phyloP scores from a whole-genome alignment of 2,797 vertebrate genomes.

The Pteronotus mesoamericanus region DNA sequence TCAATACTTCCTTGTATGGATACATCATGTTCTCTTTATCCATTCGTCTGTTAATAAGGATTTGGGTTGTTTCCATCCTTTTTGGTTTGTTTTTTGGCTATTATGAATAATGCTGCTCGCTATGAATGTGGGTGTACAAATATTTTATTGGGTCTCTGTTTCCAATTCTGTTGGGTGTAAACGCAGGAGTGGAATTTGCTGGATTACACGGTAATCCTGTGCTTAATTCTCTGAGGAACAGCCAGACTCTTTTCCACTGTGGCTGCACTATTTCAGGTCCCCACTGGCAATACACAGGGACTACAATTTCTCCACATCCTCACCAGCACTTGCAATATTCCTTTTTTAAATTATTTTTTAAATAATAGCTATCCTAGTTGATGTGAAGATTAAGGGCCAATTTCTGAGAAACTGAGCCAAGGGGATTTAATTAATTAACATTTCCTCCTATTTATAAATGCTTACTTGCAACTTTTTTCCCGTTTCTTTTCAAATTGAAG shows the following conservation, averaged over 20 bases:
- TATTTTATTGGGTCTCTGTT: too few species aligned
- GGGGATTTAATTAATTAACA: neutral
- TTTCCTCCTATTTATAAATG: neutral
- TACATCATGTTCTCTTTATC: too few species aligned
- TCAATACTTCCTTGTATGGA: neutral
- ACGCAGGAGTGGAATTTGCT: neutral
- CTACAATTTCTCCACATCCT: neutral
- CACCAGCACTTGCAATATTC: neutral
- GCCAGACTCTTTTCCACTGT: neutral
- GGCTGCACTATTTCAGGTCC: neutral
- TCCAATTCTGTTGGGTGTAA: too few species aligned
- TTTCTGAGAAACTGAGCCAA: neutral
- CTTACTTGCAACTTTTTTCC: neutral
- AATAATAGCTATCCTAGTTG: neutral
- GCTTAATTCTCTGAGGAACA: neutral
- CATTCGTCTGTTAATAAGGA: too few species aligned
- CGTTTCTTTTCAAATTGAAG: neutral
- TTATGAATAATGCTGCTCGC: too few species aligned
- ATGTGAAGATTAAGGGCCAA: neutral
- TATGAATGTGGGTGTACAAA: too few species aligned
- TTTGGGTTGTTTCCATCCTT: too few species aligned
- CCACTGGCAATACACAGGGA: neutral
- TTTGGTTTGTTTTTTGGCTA: too few species aligned
- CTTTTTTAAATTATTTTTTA: neutral
- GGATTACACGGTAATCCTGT: neutral